phyloP scores from a whole-genome alignment of 1,140 invertebrate species.

The Globodera ellingtonae region DNA sequence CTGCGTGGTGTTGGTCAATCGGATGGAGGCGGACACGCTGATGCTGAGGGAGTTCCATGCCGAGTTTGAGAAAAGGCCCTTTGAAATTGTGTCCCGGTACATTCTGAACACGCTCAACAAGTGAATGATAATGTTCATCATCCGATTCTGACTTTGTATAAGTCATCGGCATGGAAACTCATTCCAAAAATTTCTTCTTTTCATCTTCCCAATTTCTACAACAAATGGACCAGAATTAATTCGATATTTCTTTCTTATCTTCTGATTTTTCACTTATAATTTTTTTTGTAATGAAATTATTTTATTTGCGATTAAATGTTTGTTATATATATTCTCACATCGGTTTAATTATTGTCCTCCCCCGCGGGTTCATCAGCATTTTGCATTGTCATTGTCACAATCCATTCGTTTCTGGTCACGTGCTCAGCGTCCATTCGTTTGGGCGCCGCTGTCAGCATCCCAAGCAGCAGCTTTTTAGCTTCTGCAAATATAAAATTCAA shows the following conservation, averaged over 20 bases:
- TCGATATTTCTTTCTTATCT: too few relatives aligned
- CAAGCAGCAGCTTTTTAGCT: constrained; percentile 45
- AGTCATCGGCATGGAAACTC: too few relatives aligned
- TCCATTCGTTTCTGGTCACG: constrained; percentile 43
- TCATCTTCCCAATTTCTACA: too few relatives aligned
- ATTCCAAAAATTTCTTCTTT: too few relatives aligned
- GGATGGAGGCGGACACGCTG: constrained; percentile 91
- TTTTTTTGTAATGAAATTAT: neutral
- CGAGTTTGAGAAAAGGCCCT: constrained; percentile 89
- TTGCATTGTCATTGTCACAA: constrained; percentile 4
- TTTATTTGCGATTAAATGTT: too few relatives aligned
- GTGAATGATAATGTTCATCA: too few relatives aligned
- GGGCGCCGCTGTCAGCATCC: constrained; percentile 35
- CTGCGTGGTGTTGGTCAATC: constrained; percentile 88
- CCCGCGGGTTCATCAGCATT: too few relatives aligned
- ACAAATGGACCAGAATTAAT: too few relatives aligned
- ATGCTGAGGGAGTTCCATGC: constrained; percentile 77
- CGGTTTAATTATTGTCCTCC: neutral
- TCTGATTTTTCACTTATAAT: neutral
- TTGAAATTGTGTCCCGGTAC: constrained; percentile 81
- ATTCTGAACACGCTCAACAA: constrained; percentile 71
- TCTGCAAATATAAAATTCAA: constrained; percentile 39
- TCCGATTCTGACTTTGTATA: too few relatives aligned
- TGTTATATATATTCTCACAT: neutral
- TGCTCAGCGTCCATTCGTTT: constrained; percentile 29